A percentile compares a stretch with the other conserved stretches of the same genome.
Evolutionary conservation across 2,113 vertebrate species (phyloP).

Genomic region (Sinosuthora webbiana): DNA sequence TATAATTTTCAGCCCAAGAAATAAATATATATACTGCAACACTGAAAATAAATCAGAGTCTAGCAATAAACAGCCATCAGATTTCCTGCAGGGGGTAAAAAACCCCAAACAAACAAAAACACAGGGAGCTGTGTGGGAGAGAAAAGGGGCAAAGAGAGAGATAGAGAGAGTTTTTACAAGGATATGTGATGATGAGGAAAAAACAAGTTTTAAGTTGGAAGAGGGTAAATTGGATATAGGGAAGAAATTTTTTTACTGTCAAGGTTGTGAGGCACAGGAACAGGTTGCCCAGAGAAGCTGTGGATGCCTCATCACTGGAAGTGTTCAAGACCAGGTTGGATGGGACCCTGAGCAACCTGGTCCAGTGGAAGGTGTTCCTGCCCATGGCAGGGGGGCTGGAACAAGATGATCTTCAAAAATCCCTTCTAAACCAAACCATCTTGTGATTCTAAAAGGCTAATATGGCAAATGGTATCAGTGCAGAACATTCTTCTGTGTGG

Average conservation of each 20-base stretch:
- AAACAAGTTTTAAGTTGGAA: not conserved
- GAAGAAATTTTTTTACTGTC: not conserved
- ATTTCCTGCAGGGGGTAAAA: not conserved
- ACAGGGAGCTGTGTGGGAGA: not conserved
- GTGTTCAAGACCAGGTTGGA: not conserved
- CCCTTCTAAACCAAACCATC: not conserved
- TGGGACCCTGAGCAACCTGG: rapidly evolving
- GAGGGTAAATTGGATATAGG: not conserved
- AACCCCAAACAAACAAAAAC: not conserved
- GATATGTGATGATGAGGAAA: not conserved
- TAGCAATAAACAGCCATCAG: not conserved
- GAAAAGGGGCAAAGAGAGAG: not conserved
- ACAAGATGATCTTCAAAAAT: not conserved
- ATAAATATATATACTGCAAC: not conserved
- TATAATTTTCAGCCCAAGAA: not conserved
- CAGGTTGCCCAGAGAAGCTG: not conserved
- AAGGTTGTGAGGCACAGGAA: not conserved
- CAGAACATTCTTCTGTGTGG: not conserved
- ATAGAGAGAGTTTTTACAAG: not conserved
- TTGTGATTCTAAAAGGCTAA: not conserved
- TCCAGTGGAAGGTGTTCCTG: not conserved
- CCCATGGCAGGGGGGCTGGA: rapidly evolving
- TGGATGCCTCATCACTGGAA: not conserved
- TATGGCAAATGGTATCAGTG: not conserved
- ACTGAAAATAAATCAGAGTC: not conserved